phyloP scores from a whole-genome alignment of 2,113 vertebrate genomes.

The Callocephalon fimbriatum region DNA sequence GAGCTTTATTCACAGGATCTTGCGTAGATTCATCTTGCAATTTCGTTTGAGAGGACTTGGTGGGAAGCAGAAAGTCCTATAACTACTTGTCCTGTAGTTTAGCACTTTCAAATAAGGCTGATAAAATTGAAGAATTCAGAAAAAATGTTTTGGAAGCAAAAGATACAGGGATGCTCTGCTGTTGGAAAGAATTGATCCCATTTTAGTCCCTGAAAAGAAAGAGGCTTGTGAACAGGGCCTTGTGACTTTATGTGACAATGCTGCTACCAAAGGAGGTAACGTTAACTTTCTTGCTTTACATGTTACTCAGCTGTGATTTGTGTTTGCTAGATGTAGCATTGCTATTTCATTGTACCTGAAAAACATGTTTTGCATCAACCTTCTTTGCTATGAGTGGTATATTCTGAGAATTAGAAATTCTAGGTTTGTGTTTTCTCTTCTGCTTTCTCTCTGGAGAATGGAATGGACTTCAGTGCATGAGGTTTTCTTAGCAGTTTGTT shows the following conservation, averaged over 20 bases:
- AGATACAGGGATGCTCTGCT: rapidly evolving
- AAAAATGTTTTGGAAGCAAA: neutral
- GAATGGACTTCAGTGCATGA: neutral
- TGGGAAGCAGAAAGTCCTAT: neutral
- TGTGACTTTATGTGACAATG: no score
- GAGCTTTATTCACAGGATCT: neutral
- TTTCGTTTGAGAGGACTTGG: neutral
- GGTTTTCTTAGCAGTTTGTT: neutral
- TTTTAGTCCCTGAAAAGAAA: neutral
- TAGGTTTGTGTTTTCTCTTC: neutral
- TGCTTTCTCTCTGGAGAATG: neutral
- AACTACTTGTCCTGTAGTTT: neutral
- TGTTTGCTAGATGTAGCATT: neutral
- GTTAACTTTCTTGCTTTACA: neutral
- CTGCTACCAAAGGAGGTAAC: neutral
- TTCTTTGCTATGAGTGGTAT: neutral
- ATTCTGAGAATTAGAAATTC: neutral
- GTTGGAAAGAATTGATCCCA: neutral
- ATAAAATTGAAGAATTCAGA: neutral
- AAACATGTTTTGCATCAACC: neutral
- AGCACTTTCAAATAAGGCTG: neutral
- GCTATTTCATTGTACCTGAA: neutral
- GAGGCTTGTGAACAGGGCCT: neutral
- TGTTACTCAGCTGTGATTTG: neutral
- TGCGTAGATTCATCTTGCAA: rapidly evolving